Evolutionary conservation across 2,797 vertebrate species (phyloP).

Genomic region (Squalus acanthias): DNA sequence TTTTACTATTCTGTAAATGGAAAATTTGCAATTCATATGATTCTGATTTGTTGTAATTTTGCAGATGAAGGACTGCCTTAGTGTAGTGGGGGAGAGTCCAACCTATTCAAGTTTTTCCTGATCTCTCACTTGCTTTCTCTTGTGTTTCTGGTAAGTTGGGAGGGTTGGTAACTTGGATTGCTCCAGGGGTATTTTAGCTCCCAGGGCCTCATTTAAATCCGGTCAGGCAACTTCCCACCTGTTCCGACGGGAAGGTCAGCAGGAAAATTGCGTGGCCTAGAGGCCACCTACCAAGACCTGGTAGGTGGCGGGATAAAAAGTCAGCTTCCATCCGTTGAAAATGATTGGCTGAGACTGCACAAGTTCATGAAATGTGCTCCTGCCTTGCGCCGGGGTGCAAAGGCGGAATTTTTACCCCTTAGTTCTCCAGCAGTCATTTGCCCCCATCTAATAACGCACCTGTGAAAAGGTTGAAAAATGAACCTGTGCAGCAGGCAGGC

Average conservation of each 20-base stretch:
- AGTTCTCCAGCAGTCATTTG: not conserved
- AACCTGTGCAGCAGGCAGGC: not conserved
- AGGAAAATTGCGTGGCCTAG: not conserved
- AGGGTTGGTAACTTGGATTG: not conserved
- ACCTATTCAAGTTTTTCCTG: not conserved
- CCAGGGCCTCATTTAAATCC: not conserved
- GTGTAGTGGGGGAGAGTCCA: not conserved
- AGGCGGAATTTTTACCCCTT: not conserved
- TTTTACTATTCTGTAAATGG: not conserved
- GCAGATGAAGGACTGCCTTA: not conserved
- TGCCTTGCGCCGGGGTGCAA: not conserved
- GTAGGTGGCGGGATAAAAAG: not conserved
- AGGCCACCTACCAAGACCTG: not conserved
- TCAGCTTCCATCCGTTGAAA: not conserved
- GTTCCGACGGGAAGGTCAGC: not conserved
- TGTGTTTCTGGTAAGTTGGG: not conserved
- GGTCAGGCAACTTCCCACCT: not conserved
- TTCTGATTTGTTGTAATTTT: not conserved
- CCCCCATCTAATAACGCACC: not conserved
- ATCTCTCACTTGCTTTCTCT: not conserved
- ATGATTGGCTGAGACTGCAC: not conserved
- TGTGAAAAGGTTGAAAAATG: not conserved
- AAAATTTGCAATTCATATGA: not conserved
- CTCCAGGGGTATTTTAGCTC: not conserved
- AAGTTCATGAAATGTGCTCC: not conserved